Conservation (phyloP, 2,888 invertebrate genomes). For the Agriopis leucophaearia region DNA sequence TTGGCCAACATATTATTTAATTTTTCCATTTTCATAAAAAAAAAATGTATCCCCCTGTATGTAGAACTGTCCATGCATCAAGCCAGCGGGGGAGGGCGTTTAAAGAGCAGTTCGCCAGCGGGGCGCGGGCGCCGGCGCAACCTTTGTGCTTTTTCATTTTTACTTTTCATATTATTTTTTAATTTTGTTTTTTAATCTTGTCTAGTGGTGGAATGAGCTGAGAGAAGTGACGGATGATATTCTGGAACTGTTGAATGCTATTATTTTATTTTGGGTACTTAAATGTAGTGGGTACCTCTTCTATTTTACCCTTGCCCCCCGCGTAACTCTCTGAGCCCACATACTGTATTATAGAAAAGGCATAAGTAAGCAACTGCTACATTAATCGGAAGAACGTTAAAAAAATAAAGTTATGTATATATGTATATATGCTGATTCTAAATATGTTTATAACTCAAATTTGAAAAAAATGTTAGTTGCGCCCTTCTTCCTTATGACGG, state of each 20-base stretch:
- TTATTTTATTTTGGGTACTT: constrained; percentile 6
- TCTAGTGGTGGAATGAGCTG: constrained; percentile 24
- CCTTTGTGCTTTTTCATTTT: constrained; percentile 65
- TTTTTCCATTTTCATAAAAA: background rate
- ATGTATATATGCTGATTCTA: too few species aligned
- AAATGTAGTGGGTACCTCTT: background rate
- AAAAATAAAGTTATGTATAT: too few species aligned
- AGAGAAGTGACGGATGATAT: constrained; percentile 49
- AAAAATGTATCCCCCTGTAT: constrained; percentile 53
- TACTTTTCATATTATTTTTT: constrained; percentile 25
- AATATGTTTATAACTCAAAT: too few species aligned
- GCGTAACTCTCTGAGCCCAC: too few species aligned
- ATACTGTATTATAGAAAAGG: too few species aligned
- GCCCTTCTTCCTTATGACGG: too few species aligned
- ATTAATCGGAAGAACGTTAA: too few species aligned
- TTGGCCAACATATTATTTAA: background rate
- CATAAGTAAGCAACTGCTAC: too few species aligned
- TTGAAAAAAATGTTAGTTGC: too few species aligned
- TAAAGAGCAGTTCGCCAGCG: constrained; percentile 74
- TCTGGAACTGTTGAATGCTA: constrained; percentile 39
- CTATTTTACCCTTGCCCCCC: too few species aligned
- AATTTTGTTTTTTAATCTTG: constrained; percentile 48
- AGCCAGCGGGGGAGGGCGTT: constrained; percentile 76
- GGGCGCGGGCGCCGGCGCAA: constrained; percentile 81
- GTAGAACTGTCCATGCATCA: constrained; percentile 51